Conservation (phyloP, 2,888 invertebrate genomes). For the Zhengitettix transpicula region DNA sequence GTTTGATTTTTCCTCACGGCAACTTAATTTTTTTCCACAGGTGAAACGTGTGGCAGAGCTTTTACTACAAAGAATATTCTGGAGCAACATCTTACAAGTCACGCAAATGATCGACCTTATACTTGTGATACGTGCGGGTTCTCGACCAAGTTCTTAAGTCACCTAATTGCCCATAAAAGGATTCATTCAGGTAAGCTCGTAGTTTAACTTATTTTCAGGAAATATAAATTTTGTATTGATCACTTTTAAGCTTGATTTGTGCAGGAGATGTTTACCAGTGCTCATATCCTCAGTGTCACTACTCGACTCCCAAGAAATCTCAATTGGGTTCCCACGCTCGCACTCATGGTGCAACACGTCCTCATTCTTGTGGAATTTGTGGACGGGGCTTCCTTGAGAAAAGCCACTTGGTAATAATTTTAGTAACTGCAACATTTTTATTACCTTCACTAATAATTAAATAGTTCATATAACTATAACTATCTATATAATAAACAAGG, state of each 20-base stretch:
- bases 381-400: slow-evolving; percentile 48
- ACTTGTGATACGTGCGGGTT: slow-evolving; percentile 50
- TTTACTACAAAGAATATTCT: slow-evolving; percentile 40
- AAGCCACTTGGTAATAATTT: slow-evolving; percentile 32
- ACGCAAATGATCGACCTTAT: slow-evolving; percentile 36
- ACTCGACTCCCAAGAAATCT: slow-evolving; percentile 44
- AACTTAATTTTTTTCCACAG: slow-evolving; percentile 14
- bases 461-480: no score
- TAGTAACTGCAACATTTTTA: no score
- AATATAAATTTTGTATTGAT: neutral
- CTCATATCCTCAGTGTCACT: slow-evolving; percentile 40
- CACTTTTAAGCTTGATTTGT: neutral
- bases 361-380: slow-evolving; percentile 38
- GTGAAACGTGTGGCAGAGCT: slow-evolving; percentile 38
- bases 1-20: neutral
- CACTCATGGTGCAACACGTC: slow-evolving; percentile 37
- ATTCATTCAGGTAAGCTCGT: slow-evolving; percentile 37
- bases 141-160: slow-evolving; percentile 45
- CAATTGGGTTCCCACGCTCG: slow-evolving; percentile 46
- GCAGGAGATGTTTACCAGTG: slow-evolving; percentile 42
- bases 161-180: slow-evolving; percentile 44
- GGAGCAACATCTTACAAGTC: slow-evolving; percentile 38
- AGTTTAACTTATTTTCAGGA: neutral
- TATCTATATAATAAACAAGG: no score
- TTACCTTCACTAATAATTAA: no score